Conservation (phyloP, 2,797 vertebrate species). For the Lithobates sylvaticus region DNA sequence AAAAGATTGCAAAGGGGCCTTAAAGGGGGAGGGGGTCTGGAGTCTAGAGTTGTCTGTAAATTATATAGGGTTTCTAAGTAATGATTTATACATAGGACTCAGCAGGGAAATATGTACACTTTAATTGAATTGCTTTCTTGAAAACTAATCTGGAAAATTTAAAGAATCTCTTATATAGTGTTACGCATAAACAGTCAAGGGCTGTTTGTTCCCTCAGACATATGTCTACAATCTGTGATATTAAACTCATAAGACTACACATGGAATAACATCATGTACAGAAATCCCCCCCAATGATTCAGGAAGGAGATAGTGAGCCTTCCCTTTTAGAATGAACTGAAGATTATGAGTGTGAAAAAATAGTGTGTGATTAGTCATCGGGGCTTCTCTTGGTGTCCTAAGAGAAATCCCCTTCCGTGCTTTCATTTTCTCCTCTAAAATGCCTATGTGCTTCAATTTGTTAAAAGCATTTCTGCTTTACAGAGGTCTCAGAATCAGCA, state of each 20-base stretch:
- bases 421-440: conserved; percentile 47
- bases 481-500: conserved; percentile 31
- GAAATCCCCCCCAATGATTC: conserved; percentile 40
- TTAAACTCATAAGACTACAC: conserved; percentile 24
- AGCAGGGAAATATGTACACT: neutral
- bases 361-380: conserved; percentile 42
- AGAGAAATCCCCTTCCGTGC: conserved; percentile 35
- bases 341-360: conserved; percentile 49
- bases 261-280: conserved; percentile 28
- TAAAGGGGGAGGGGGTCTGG: too few relatives aligned
- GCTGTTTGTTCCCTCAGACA: neutral
- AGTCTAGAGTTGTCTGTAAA: too few relatives aligned
- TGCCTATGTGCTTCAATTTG: conserved; percentile 46
- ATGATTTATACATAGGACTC: too few relatives aligned
- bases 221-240: conserved; percentile 31
- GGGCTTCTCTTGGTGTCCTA: conserved; percentile 24
- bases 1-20: too few relatives aligned
- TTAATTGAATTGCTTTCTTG: neutral
- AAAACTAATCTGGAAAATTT: neutral
- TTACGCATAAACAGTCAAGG: neutral
- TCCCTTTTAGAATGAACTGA: conserved; percentile 44
- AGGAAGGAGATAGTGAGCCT: conserved; percentile 26
- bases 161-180: neutral
- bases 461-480: conserved; percentile 55
- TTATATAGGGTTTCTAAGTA: too few relatives aligned